Evolutionary conservation across 1,140 invertebrate genomes (phyloP).

Genomic region (Pseudomyrmex dendroicus): DNA sequence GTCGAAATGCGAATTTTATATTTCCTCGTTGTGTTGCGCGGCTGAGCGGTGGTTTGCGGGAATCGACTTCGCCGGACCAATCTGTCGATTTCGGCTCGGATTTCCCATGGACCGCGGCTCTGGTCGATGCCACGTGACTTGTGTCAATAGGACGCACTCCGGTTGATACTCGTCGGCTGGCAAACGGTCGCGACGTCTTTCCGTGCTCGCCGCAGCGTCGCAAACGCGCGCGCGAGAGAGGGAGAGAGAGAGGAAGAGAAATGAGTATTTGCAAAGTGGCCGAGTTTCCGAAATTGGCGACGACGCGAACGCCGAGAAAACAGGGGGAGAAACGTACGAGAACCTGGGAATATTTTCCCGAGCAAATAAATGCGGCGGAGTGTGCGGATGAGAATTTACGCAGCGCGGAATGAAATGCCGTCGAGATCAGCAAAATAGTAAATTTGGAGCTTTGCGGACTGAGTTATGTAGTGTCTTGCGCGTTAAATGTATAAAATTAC

Average conservation of each 20-base stretch:
- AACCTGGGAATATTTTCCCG: slow-evolving; percentile 64
- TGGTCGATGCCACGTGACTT: slow-evolving; percentile 73
- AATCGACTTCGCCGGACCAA: slow-evolving; percentile 17
- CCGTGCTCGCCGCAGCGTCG: slow-evolving; percentile 33
- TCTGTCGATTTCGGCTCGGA: slow-evolving; percentile 45
- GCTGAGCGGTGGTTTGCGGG: background rate
- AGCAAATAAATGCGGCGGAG: slow-evolving; percentile 47
- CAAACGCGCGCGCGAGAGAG: slow-evolving; percentile 21
- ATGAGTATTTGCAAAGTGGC: slow-evolving; percentile 72
- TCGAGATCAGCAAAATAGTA: slow-evolving; percentile 7
- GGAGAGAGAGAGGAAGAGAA: background rate
- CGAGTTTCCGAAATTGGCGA: slow-evolving; percentile 69
- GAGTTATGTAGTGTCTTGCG: background rate
- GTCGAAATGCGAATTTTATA: slow-evolving; percentile 8
- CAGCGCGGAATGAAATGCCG: slow-evolving; percentile 37
- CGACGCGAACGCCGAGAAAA: slow-evolving; percentile 55
- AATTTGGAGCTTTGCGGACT: slow-evolving; percentile 10
- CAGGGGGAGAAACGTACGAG: slow-evolving; percentile 25
- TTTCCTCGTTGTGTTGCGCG: background rate
- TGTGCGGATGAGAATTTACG: slow-evolving; percentile 52
- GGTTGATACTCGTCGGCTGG: slow-evolving; percentile 39
- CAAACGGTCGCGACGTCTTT: slow-evolving; percentile 62
- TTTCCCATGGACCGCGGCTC: slow-evolving; percentile 64
- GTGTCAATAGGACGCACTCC: slow-evolving; percentile 77
- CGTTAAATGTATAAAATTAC: slow-evolving; percentile 10